Conservation (phyloP, 2,797 vertebrate genomes). For the Vireo griseus region DNA sequence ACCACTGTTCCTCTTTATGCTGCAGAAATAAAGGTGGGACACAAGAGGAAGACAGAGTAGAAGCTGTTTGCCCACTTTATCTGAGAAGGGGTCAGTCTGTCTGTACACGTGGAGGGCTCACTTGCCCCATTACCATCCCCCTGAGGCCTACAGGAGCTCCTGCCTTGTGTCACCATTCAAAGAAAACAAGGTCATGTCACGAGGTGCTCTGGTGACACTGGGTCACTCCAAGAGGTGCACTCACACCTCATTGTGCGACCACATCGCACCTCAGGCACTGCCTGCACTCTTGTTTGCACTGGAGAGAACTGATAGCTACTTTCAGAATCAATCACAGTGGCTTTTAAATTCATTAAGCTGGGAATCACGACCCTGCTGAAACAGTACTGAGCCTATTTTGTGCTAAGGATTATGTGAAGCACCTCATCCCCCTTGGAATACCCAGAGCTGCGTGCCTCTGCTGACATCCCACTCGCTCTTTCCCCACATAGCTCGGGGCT, state of each 20-base stretch:
- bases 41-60: neutral
- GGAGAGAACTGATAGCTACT: neutral
- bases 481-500: neutral
- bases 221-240: neutral
- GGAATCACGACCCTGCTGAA: neutral
- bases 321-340: accelerated
- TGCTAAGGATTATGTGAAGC: neutral
- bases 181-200: accelerated
- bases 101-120: no score
- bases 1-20: neutral
- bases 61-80: neutral
- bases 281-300: neutral
- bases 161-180: neutral
- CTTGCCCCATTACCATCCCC: no score
- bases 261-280: neutral
- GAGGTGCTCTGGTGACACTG: neutral
- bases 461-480: neutral
- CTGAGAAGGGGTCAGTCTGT: neutral
- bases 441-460: accelerated
- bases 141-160: neutral
- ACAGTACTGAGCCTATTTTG: accelerated
- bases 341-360: neutral
- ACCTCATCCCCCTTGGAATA: neutral
- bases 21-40: neutral
- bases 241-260: neutral